Conservation (phyloP, 2,888 invertebrate genomes). For the Yponomeuta evonymella region DNA sequence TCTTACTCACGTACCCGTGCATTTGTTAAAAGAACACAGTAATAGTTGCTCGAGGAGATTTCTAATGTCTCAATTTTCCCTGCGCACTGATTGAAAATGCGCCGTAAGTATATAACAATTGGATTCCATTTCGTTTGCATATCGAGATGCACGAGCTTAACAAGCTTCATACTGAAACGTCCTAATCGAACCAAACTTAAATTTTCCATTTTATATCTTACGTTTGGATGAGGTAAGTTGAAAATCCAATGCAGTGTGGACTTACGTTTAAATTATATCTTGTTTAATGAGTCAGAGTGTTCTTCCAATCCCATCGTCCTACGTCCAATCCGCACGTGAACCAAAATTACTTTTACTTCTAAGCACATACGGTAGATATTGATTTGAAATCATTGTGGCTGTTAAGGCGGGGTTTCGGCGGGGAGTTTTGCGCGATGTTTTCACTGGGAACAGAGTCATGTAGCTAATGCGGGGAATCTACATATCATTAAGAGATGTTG, state of each 20-base stretch:
- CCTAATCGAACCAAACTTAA: constrained; percentile 29
- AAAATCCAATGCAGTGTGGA: constrained; percentile 35
- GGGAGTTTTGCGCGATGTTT: constrained; percentile 65
- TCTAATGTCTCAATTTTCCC: constrained; percentile 73
- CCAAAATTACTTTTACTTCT: constrained; percentile 24
- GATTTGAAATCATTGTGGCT: constrained; percentile 23
- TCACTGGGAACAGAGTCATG: constrained; percentile 72
- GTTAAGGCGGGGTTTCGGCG: constrained; percentile 26
- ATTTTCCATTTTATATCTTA: constrained; percentile 37
- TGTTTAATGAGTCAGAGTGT: constrained; percentile 71
- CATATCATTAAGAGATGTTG: constrained; percentile 76
- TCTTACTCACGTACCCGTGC: constrained; percentile 67
- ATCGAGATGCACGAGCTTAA: constrained; percentile 45
- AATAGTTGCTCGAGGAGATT: constrained; percentile 64
- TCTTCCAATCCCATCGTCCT: constrained; percentile 27
- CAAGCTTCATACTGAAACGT: constrained; percentile 34
- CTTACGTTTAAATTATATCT: constrained; percentile 70
- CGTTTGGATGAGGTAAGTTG: constrained; percentile 30
- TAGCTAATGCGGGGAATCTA: constrained; percentile 75
- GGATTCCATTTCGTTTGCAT: constrained; percentile 32
- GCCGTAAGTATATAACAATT: constrained; percentile 30
- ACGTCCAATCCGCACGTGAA: constrained; percentile 22
- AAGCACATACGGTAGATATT: constrained; percentile 23
- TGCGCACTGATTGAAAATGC: constrained; percentile 28
- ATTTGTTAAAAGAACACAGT: constrained; percentile 75